Evolutionary conservation across 2,113 vertebrate species (phyloP), one percentile per base, ranked within the genome.

Genomic region (Rhinichthys klamathensis): DNA sequence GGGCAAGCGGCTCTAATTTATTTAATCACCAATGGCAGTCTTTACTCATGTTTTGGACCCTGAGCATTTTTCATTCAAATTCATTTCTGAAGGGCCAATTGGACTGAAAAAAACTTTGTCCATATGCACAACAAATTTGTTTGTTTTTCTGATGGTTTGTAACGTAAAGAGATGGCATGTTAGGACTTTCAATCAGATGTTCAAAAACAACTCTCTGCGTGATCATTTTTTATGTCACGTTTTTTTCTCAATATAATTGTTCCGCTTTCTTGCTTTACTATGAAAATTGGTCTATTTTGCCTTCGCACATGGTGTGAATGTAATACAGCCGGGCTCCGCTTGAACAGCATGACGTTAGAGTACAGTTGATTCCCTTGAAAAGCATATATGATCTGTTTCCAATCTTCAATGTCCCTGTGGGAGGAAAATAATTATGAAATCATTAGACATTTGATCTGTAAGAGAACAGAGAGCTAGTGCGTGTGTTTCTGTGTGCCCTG

Each of bases 391-490:
- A 27, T 60, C 77, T 44, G 77, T 80, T 80, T 80, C n/a, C 77
- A n/a, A 63, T 80, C 77, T 18, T 63, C 35, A 80, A 2, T 25
- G 56, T 15, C 12, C 77, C 77, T 80, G 77, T 80, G 77, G 77
- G 58, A 44, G 13, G 4, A 30, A 80, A 63, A 63, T 15, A 21
- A 80, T 80, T 27, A 80, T 44, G 58, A 61, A 44, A 16, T 80
- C 77, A 80, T 81, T 35, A 51, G 25, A 67, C 79, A 44, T 46
- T 27, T 81, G 61, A 44, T 30, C 25, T 30, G n/a, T n/a, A 23
- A 67, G 3, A 23, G 16, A 81, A 51, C 35, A 63, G 10, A 38
- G 12, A 41, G 67, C 21, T 41, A 13, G 69, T 74, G 41, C 2
- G 23, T 41, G 54, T 32, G 74, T 77, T 44, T 72, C 15, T 41